These are phyloP conservation scores for Otocyon megalotis DNA, from an alignment of 2,113 vertebrate species.

Conservation along the genomic window DNA sequence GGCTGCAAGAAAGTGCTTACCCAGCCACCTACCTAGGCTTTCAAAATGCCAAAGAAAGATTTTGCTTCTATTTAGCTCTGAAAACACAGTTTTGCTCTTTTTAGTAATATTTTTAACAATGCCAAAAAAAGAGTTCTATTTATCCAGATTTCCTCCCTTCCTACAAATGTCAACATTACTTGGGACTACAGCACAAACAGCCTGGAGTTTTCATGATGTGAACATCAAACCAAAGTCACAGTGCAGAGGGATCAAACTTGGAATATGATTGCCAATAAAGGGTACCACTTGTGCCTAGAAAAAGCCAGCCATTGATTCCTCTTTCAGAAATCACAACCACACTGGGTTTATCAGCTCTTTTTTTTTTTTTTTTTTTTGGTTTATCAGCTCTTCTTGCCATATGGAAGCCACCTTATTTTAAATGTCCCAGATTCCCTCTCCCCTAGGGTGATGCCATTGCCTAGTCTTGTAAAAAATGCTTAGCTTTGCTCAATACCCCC, in stretches of 20 bases:
- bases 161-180: conserved; percentile 58
- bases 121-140: conserved; percentile 71
- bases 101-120: conserved; percentile 73
- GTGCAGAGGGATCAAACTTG: not conserved
- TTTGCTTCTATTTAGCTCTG: conserved; percentile 44
- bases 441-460: not conserved
- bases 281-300: not conserved
- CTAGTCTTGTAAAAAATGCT: conserved; percentile 7
- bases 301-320: not conserved
- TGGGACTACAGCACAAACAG: conserved; percentile 56
- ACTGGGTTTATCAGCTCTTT: not conserved
- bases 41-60: conserved; percentile 37
- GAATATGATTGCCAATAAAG: conserved; percentile 3
- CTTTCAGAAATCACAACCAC: conserved; percentile 16
- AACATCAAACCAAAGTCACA: conserved; percentile 49
- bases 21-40: conserved; percentile 65
- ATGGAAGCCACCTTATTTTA: not conserved
- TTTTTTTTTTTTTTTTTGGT: too few relatives aligned
- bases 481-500: not conserved
- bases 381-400: not conserved
- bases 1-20: conserved; percentile 17
- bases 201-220: conserved; percentile 42
- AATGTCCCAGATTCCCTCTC: not conserved
- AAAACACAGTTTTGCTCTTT: conserved; percentile 71
- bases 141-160: conserved; percentile 71